phyloP scores from a whole-genome alignment of 92 coral and sea anemone genomes.

The Zoanthus sociatus region DNA sequence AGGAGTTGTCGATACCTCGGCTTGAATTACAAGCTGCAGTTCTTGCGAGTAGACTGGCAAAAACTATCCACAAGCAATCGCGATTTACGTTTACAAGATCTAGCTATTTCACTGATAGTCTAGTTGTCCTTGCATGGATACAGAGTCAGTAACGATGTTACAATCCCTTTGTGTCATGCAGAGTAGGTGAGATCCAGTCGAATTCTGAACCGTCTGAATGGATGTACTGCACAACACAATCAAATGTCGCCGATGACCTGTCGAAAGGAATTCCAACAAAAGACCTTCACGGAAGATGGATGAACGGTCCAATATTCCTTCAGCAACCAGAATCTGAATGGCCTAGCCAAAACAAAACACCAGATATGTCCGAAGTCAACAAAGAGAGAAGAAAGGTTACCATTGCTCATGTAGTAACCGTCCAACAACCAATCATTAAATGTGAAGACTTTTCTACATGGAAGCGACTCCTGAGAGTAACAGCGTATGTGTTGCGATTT shows the following conservation, averaged over 20 bases:
- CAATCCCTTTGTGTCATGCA: too few species aligned
- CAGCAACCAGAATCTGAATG: constrained; percentile 58
- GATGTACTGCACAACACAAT: constrained; percentile 56
- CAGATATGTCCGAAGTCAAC: constrained; percentile 58
- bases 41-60: too few species aligned
- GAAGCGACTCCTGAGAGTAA: constrained; percentile 63
- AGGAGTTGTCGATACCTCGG: too few species aligned
- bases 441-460: constrained; percentile 42
- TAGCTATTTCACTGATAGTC: too few species aligned
- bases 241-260: constrained; percentile 71
- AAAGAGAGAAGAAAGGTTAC: constrained; percentile 70
- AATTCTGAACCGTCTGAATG: constrained; percentile 59
- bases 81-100: too few species aligned
- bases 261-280: constrained; percentile 66
- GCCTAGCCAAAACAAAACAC: constrained; percentile 60
- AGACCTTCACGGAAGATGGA: constrained; percentile 73
- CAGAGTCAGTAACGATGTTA: too few species aligned
- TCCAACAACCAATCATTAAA: constrained; percentile 8
- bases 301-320: constrained; percentile 62
- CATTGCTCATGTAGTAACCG: background rate
- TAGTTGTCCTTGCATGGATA: too few species aligned
- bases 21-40: too few species aligned
- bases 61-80: too few species aligned
- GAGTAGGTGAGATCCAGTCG: constrained; percentile 45
- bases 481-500: constrained; percentile 61